phyloP scores from a whole-genome alignment of 1,140 invertebrate genomes.

The Oncopeltus fasciatus region DNA sequence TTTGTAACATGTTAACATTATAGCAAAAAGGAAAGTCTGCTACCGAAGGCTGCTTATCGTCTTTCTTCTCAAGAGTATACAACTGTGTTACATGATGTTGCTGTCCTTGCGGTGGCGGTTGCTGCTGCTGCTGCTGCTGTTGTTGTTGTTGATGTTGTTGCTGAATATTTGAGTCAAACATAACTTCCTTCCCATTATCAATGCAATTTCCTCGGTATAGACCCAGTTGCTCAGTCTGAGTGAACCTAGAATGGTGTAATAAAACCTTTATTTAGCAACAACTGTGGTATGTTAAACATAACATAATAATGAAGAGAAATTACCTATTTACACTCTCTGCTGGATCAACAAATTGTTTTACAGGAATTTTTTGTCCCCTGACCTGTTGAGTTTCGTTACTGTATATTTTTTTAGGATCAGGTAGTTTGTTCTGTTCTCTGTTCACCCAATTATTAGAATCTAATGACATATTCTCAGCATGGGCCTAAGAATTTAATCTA shows the following conservation, averaged over 20 bases:
- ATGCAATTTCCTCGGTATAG: conserved; percentile 13
- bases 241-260: conserved; percentile 29
- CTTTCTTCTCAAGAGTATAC: conserved; percentile 19
- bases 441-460: conserved; percentile 16
- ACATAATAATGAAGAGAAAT: not conserved
- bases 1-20: conserved; percentile 40
- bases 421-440: conserved; percentile 5
- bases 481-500: too few relatives aligned
- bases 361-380: conserved; percentile 24
- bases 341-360: conserved; percentile 34
- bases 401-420: conserved; percentile 7
- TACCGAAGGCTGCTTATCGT: conserved; percentile 28
- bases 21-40: conserved; percentile 39
- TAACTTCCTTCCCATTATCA: conserved; percentile 17
- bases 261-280: not conserved
- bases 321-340: not conserved
- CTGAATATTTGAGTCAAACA: conserved; percentile 22
- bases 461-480: conserved; percentile 12
- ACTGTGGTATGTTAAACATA: not conserved
- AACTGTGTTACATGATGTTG: conserved; percentile 14
- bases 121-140: conserved; percentile 9
- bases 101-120: conserved; percentile 14
- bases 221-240: conserved; percentile 33
- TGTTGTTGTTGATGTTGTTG: conserved; percentile 16
- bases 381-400: conserved; percentile 14